Evolutionary conservation across 2,888 invertebrate genomes (phyloP).

Genomic region (Pogonocherus hispidulus): DNA sequence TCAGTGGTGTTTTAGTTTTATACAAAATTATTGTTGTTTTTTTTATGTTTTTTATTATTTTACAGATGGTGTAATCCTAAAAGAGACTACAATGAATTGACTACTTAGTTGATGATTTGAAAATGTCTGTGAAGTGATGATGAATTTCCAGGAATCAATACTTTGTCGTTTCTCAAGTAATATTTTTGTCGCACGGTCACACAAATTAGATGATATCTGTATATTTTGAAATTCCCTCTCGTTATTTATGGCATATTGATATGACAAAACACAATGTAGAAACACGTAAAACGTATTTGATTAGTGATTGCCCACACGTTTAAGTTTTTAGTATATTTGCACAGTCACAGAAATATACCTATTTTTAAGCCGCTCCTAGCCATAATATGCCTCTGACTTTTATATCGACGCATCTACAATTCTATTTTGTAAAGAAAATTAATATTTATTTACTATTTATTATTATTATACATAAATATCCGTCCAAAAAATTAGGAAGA

Average conservation of each 20-base stretch:
- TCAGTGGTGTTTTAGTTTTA: no score
- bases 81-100: no score
- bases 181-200: slow-evolving; percentile 16
- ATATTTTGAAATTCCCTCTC: background rate
- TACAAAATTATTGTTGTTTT: no score
- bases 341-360: slow-evolving; percentile 37
- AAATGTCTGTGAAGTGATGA: slow-evolving; percentile 13
- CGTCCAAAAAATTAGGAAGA: no score
- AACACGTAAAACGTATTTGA: slow-evolving; percentile 54
- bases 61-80: no score
- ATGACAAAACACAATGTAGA: slow-evolving; percentile 51
- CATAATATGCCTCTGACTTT: background rate
- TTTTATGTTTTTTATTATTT: no score
- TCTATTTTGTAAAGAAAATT: no score
- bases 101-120: slow-evolving; percentile 10
- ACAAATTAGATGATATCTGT: slow-evolving; percentile 8
- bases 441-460: no score
- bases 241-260: slow-evolving; percentile 25
- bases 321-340: slow-evolving; percentile 45
- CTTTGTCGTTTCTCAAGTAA: background rate
- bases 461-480: no score
- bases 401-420: no score
- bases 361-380: slow-evolving; percentile 12
- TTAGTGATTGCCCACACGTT: slow-evolving; percentile 60
- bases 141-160: slow-evolving; percentile 11